A percentile compares a stretch with the other conserved stretches of the same genome.
These are phyloP conservation scores for Colaptes auratus DNA, from an alignment of 2,113 vertebrate genomes.

Conservation along the genomic window DNA sequence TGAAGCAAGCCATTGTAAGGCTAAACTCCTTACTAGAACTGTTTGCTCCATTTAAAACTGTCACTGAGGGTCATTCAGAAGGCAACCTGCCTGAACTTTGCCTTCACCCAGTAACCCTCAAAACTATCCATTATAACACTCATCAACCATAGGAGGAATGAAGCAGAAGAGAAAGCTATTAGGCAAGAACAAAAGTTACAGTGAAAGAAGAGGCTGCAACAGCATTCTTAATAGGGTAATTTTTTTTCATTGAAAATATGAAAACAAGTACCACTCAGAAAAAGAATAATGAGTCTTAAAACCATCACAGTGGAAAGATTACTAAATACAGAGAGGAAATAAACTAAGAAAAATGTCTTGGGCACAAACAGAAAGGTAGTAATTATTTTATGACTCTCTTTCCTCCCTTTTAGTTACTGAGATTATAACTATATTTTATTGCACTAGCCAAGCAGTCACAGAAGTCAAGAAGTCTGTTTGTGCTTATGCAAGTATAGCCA, in stretches of 20 bases:
- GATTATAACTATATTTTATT: neutral
- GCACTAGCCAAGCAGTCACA: neutral
- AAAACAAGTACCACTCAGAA: neutral
- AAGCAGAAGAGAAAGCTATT: neutral
- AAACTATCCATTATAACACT: neutral
- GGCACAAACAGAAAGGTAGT: neutral
- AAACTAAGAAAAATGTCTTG: neutral
- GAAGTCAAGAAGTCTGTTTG: slow-evolving; percentile 12
- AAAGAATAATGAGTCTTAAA: neutral
- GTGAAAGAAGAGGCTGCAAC: neutral
- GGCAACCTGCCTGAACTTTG: slow-evolving; percentile 48
- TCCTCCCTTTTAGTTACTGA: neutral
- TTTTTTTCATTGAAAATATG: neutral
- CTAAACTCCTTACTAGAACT: neutral
- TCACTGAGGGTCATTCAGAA: slow-evolving; percentile 20
- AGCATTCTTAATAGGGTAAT: neutral
- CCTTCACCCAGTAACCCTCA: slow-evolving; percentile 25
- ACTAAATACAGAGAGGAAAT: neutral
- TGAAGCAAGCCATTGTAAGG: slow-evolving; percentile 6
- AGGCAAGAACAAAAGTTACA: neutral
- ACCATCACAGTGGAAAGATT: neutral
- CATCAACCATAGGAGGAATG: neutral
- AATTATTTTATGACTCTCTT: slow-evolving; percentile 29
- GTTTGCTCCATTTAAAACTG: slow-evolving; percentile 34
- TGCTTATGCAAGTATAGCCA: neutral